Conservation (phyloP, 2,797 vertebrate species). For the Enteromius viviparus region DNA sequence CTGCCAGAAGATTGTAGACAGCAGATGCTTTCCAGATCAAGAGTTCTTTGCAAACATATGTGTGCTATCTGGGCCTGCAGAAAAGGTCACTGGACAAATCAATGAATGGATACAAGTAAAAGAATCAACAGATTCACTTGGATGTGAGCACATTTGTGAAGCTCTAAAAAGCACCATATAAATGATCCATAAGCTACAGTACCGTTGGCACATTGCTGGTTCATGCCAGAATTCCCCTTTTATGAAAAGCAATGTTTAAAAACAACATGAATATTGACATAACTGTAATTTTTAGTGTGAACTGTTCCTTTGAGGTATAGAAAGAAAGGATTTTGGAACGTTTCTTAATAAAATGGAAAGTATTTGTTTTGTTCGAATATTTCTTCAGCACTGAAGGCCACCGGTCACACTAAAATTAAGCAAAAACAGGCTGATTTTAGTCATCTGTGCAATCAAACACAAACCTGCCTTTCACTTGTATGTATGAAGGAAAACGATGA, state of each 20-base stretch:
- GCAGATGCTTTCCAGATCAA: too few relatives aligned
- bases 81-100: background rate
- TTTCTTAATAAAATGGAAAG: background rate
- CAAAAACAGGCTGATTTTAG: background rate
- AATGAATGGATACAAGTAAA: background rate
- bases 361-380: constrained; percentile 15
- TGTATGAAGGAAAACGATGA: background rate
- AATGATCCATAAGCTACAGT: background rate
- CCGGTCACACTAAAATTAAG: background rate
- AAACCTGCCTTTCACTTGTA: constrained; percentile 20
- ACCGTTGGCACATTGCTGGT: background rate
- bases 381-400: background rate
- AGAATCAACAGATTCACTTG: background rate
- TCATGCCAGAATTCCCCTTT: background rate
- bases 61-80: background rate
- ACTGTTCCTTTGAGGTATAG: background rate
- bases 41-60: too few relatives aligned
- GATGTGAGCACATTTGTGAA: background rate
- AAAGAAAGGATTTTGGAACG: background rate
- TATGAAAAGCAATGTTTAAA: background rate
- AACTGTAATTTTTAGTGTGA: background rate
- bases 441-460: constrained; percentile 1
- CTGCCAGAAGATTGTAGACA: too few relatives aligned
- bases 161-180: background rate
- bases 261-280: background rate